These are phyloP conservation scores for Laticauda laticaudata DNA, from an alignment of 2,113 vertebrate genomes.

Conservation along the genomic window DNA sequence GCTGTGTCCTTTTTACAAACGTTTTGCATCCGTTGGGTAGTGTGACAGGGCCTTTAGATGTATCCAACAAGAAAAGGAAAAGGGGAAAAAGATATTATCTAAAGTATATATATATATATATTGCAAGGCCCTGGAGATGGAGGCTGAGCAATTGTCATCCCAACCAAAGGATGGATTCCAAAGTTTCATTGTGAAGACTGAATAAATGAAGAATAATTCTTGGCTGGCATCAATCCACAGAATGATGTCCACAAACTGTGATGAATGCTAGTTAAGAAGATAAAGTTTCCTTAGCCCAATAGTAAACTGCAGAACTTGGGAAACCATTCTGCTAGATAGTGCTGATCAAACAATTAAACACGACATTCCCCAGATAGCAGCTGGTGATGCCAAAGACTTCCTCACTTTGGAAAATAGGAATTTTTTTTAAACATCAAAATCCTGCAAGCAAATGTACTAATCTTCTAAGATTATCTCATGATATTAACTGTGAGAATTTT, in stretches of 20 bases:
- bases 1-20: no score
- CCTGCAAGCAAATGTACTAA: neutral
- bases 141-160: neutral
- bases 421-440: neutral
- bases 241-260: neutral
- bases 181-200: neutral
- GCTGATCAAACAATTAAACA: neutral
- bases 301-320: neutral
- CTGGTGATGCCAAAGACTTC: neutral
- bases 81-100: no score
- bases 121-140: neutral
- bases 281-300: neutral
- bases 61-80: no score
- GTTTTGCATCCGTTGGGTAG: no score
- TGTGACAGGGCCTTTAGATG: no score
- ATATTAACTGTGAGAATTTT: neutral
- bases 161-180: neutral
- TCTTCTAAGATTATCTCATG: neutral
- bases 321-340: neutral
- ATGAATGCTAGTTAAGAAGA: neutral
- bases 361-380: neutral
- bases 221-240: neutral
- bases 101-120: no score
- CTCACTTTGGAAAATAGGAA: neutral
- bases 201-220: neutral